A percentile compares a stretch with the other conserved stretches of the same genome.
Evolutionary conservation across 2,888 invertebrate species (phyloP).

Genomic region (Ectemnius lituratus): DNA sequence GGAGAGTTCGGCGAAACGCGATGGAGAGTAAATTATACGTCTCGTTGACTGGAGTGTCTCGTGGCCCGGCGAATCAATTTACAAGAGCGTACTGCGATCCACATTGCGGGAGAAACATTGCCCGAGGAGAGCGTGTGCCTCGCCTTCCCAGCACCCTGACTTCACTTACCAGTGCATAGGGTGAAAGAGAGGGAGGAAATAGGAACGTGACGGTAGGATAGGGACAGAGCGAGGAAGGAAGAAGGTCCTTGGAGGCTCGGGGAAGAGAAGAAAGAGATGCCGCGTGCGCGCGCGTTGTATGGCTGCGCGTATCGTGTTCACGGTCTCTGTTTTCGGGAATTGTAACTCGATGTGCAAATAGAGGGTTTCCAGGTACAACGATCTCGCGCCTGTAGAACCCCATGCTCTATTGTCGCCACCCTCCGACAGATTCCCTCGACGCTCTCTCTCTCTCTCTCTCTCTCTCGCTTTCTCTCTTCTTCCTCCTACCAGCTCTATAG

Average conservation of each 20-base stretch:
- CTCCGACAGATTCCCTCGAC: constrained; percentile 7
- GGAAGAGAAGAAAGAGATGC: constrained; percentile 24
- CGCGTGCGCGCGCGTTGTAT: constrained; percentile 60
- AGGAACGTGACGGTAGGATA: no score
- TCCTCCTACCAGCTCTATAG: not conserved
- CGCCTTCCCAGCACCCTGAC: no score
- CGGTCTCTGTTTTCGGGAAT: constrained; percentile 75
- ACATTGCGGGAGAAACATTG: constrained; percentile 11
- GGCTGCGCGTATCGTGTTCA: constrained; percentile 74
- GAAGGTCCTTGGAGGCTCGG: constrained; percentile 25
- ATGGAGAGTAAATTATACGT: constrained; percentile 21
- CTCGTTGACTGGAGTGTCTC: not conserved
- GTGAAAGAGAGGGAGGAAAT: no score
- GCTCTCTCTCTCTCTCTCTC: not conserved
- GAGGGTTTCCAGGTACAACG: constrained; percentile 70
- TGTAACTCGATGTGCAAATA: constrained; percentile 73
- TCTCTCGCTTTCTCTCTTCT: not conserved
- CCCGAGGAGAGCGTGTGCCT: not conserved
- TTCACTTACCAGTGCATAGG: no score
- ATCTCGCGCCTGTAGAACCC: constrained; percentile 37
- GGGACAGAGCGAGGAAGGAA: no score
- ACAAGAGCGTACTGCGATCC: constrained; percentile 17
- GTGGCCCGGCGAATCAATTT: constrained; percentile 39
- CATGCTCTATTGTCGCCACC: not conserved
- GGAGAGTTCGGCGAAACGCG: not conserved